Evolutionary conservation across 2,888 invertebrate genomes (phyloP), one percentile per base, ranked within the genome.

Genomic region (Agonum fuliginosum): DNA sequence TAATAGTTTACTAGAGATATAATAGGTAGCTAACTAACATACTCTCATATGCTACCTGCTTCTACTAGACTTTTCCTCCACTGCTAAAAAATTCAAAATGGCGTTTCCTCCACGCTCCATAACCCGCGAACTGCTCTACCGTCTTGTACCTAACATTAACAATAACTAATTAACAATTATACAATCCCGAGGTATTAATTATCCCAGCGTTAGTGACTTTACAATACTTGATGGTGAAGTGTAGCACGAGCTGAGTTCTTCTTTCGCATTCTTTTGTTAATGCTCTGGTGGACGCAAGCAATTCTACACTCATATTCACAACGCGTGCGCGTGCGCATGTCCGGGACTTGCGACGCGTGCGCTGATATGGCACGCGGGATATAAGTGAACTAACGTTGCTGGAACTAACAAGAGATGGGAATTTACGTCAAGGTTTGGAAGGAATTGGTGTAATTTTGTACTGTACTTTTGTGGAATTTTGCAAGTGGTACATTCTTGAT

Each of bases 21-120:
- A n/a, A n/a, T n/a, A n/a, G n/a, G n/a, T n/a, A n/a, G n/a, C n/a
- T n/a, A n/a, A n/a, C n/a, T n/a, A n/a, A n/a, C n/a, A n/a, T n/a
- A n/a, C n/a, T n/a, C n/a, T n/a, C n/a, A n/a, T n/a, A n/a, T n/a
- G n/a, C n/a, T n/a, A n/a, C n/a, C n/a, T n/a, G n/a, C n/a, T n/a
- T n/a, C n/a, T n/a, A n/a, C n/a, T n/a, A n/a, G n/a, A n/a, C n/a
- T n/a, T n/a, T n/a, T n/a, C n/a, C n/a, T n/a, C n/a, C n/a, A n/a
- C n/a, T n/a, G n/a, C n/a, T 71, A 24, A 71, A 48, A 48, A 71
- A 71, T 71, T 71, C 71, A 71, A 71, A 71, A 71, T 71, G 71
- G 48, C 71, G 37, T 22, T 43, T 2, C 3, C 8, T 70, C 20
- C 20, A 24, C 51, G 51, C 34, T 71, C 48, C 48, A 51, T 71